Base-by-base conservation (phyloP, 2,113 vertebrate genomes). In the Platichthys stellatus region DNA sequence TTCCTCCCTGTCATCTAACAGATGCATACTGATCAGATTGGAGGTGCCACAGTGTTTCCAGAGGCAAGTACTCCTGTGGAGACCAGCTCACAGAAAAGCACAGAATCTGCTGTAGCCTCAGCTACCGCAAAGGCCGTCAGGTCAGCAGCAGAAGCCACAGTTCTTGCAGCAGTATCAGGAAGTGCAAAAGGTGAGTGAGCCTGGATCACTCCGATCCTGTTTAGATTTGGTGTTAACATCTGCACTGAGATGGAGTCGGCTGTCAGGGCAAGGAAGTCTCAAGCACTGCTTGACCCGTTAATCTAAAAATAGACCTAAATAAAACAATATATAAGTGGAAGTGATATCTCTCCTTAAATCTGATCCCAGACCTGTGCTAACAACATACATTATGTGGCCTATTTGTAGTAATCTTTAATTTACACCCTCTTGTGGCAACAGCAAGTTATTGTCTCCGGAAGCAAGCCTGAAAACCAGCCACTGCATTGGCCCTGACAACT, bases 11-110 rank as follows among this genome's bases (percentile, higher is more conserved):
- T 14, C 64, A 74, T 64, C 20, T 58, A 9, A 35, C 69, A 94
- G 94, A 88, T 93, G 91, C 92, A 92, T 51, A n/a, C 58, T 49
- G 78, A 92, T 70, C 85, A 93, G 85, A 70, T 58, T 12, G 65
- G 38, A 21, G 45, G 63, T 40, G 54, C 12, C 2, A 18, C 65
- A 51, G 43, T 57, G 3, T 49, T 35, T 28, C 31, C 61, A 60
- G 69, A 88, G 59, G 28, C 59, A 13, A 67, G 17, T 1, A 23
- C 43, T 51, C 56, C 80, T 10, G 43, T 58, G 9, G 73, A 73
- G 56, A 59, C 31, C 51, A n/a, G 58, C 5, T 2, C 64, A 56
- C 47, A 5, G 20, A 65, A 63, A 40, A 28, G 21, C 43, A 51
- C 35, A 35, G 26, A 85, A 24, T 58, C 66, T 3, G 57, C 59